Conservation (phyloP, 2,113 vertebrate species). For the Strix uralensis region DNA sequence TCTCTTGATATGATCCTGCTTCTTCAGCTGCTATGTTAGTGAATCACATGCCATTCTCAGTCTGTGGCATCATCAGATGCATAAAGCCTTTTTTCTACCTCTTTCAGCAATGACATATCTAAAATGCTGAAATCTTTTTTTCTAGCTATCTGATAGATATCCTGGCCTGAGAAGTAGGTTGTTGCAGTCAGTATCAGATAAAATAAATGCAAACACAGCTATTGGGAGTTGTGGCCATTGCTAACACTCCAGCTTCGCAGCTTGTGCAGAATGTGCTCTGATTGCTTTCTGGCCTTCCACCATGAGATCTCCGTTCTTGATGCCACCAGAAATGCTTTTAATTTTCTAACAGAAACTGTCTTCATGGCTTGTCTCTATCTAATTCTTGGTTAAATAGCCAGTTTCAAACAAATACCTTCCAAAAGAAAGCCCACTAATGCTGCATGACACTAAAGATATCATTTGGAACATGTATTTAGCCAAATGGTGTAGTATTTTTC, state of each 20-base stretch:
- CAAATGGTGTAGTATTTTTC: not conserved
- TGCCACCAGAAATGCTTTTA: not conserved
- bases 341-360: not conserved
- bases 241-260: not conserved
- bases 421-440: not conserved
- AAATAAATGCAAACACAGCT: not conserved
- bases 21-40: not conserved
- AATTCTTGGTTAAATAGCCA: not conserved
- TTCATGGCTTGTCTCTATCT: not conserved
- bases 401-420: not conserved
- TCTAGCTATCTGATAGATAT: not conserved
- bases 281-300: not conserved
- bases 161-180: not conserved
- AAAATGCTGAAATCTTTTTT: not conserved
- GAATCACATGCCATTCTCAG: not conserved
- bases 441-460: not conserved
- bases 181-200: not conserved
- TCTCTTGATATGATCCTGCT: not conserved
- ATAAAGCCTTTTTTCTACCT: not conserved
- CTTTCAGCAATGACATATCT: not conserved
- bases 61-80: not conserved
- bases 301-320: not conserved
- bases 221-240: not conserved
- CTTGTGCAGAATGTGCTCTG: not conserved
- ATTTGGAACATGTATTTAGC: not conserved